These are phyloP conservation scores for Tinea semifulvella DNA, from an alignment of 2,888 invertebrate species.

Conservation along the genomic window DNA sequence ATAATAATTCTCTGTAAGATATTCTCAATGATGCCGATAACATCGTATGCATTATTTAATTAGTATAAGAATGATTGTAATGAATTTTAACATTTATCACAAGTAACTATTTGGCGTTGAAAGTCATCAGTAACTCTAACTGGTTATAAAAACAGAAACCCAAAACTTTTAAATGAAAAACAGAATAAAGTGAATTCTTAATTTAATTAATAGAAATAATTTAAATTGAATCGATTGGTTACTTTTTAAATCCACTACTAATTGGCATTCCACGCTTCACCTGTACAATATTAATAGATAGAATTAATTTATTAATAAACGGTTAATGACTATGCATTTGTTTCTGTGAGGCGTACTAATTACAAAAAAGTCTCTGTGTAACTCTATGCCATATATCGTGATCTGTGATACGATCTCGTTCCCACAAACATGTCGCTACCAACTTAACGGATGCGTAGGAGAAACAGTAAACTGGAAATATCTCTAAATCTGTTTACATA, in stretches of 20 bases:
- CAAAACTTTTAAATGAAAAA: too few species aligned
- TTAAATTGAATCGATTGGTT: neutral
- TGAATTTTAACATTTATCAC: too few species aligned
- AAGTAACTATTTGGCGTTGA: too few species aligned
- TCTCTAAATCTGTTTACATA: too few species aligned
- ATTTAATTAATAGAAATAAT: slow-evolving; percentile 1
- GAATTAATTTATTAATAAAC: slow-evolving; percentile 13
- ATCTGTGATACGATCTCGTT: slow-evolving; percentile 5
- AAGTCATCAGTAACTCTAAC: too few species aligned
- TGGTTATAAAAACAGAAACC: too few species aligned
- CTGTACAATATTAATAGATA: slow-evolving; percentile 12
- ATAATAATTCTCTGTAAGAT: neutral
- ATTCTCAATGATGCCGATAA: neutral
- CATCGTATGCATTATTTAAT: too few species aligned
- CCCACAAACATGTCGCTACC: slow-evolving; percentile 12
- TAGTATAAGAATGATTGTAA: too few species aligned
- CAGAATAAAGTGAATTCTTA: neutral
- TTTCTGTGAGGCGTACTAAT: slow-evolving; percentile 5
- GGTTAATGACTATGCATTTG: slow-evolving; percentile 7
- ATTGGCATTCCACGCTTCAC: slow-evolving; percentile 11
- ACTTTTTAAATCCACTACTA: slow-evolving; percentile 9
- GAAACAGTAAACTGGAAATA: neutral
- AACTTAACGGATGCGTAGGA: neutral
- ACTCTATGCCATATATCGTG: slow-evolving; percentile 10
- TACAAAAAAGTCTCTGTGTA: slow-evolving; percentile 8